Evolutionary conservation across 1,140 invertebrate genomes (phyloP).

Genomic region (Protaetia brevitarsis): DNA sequence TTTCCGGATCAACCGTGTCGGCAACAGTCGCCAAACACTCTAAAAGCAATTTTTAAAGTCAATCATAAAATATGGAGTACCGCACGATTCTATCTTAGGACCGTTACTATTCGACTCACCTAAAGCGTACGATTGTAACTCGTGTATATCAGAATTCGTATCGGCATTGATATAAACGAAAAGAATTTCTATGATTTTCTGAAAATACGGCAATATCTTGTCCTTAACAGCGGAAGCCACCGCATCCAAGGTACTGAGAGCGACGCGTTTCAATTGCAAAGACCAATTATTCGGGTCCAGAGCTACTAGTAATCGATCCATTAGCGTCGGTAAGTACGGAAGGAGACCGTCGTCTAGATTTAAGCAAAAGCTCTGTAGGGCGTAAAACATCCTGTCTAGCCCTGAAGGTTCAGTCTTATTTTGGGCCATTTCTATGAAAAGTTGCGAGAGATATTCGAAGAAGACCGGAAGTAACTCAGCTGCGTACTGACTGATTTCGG

Average conservation of each 20-base stretch:
- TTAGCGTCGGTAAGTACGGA: constrained; percentile 69
- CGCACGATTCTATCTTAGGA: too few relatives aligned
- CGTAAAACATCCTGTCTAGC: constrained; percentile 74
- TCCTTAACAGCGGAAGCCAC: constrained; percentile 69
- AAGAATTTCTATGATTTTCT: constrained; percentile 64
- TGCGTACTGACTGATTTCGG: constrained; percentile 69
- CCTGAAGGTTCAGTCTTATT: constrained; percentile 59
- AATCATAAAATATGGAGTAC: too few relatives aligned
- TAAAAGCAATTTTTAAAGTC: too few relatives aligned
- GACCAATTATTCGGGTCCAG: constrained; percentile 56
- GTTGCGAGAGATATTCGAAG: constrained; percentile 65
- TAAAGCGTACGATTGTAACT: constrained; percentile 66
- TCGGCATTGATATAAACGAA: constrained; percentile 55
- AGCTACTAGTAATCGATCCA: constrained; percentile 66
- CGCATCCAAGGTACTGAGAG: constrained; percentile 66
- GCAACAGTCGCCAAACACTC: constrained; percentile 71
- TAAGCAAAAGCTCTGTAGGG: constrained; percentile 77
- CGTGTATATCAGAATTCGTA: constrained; percentile 41
- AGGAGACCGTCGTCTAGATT: constrained; percentile 69
- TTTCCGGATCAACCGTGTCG: constrained; percentile 64
- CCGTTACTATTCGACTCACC: too few relatives aligned
- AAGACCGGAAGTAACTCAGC: constrained; percentile 70
- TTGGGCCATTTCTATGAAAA: constrained; percentile 55
- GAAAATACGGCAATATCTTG: constrained; percentile 71
- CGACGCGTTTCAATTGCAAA: constrained; percentile 61